phyloP scores from a whole-genome alignment of 2,797 vertebrate species.

The Enteromius viviparus region DNA sequence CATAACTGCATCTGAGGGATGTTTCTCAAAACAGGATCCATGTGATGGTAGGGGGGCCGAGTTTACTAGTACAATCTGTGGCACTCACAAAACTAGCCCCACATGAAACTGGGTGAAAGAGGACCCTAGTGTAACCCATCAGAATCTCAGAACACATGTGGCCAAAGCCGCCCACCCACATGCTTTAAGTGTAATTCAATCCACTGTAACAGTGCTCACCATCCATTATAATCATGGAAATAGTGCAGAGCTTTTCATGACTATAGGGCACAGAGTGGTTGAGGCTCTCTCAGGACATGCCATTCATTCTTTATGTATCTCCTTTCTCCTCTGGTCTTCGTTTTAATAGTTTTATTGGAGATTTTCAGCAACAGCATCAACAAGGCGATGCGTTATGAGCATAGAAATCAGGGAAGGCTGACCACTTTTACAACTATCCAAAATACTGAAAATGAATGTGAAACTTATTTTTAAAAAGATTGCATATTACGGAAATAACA shows the following conservation, averaged over 20 bases:
- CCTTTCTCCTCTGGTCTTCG: slow-evolving; percentile 6
- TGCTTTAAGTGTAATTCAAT: slow-evolving; percentile 49
- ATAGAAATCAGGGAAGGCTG: not conserved
- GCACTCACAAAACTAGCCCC: slow-evolving; percentile 4
- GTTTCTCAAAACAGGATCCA: slow-evolving; percentile 64
- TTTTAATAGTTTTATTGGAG: not conserved
- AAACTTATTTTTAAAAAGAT: not conserved
- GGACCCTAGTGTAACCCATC: slow-evolving; percentile 19
- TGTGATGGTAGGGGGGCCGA: slow-evolving; percentile 43
- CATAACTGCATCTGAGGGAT: slow-evolving; percentile 52
- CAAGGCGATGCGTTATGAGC: not conserved
- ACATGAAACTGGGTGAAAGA: slow-evolving; percentile 33
- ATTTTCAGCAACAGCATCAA: not conserved
- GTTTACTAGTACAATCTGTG: slow-evolving; percentile 15
- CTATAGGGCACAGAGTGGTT: slow-evolving; percentile 43
- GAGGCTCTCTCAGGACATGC: slow-evolving; percentile 60
- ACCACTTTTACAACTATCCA: not conserved
- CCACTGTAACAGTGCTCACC: slow-evolving; percentile 40
- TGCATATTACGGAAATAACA: not conserved
- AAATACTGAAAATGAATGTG: not conserved
- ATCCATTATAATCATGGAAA: slow-evolving; percentile 63
- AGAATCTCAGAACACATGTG: slow-evolving; percentile 12
- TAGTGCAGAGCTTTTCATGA: slow-evolving; percentile 45
- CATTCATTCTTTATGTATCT: slow-evolving; percentile 67
- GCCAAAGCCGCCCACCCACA: slow-evolving; percentile 21